Evolutionary conservation across 2,797 vertebrate genomes (phyloP).

Genomic region (Sebastes cheni): DNA sequence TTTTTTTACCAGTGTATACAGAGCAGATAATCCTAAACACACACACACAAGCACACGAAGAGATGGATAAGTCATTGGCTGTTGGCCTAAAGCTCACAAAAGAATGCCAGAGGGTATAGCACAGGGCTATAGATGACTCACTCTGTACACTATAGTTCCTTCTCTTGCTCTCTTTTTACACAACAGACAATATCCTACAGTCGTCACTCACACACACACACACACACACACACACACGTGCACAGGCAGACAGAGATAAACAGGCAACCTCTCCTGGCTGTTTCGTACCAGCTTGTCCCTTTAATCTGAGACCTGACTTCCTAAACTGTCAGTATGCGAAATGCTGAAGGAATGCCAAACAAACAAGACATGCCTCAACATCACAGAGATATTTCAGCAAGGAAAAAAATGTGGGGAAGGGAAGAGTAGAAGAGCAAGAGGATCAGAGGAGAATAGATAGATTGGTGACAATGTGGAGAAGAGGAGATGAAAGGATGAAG

Average conservation of each 20-base stretch:
- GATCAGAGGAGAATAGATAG: neutral
- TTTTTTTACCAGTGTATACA: constrained; percentile 14
- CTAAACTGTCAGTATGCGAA: neutral
- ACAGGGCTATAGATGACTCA: constrained; percentile 13
- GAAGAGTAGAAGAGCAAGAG: neutral
- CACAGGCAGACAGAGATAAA: neutral
- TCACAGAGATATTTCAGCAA: neutral
- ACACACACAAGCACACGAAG: neutral
- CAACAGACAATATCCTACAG: neutral
- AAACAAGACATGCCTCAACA: constrained; percentile 34
- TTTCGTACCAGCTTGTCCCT: neutral
- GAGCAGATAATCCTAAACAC: constrained; percentile 22
- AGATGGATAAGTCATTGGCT: constrained; percentile 10
- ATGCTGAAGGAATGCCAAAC: constrained; percentile 30
- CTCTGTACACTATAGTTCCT: neutral
- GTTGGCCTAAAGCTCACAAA: constrained; percentile 19
- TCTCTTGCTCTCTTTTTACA: neutral
- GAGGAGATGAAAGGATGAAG: neutral
- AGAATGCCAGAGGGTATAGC: neutral
- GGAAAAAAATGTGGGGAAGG: neutral
- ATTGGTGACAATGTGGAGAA: neutral
- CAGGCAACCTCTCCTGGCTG: neutral
- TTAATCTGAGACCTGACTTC: constrained; percentile 27
- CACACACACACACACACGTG: neutral
- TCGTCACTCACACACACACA: neutral